A percentile compares a stretch with the other conserved stretches of the same genome.
Conservation (phyloP, 2,113 vertebrate species). For the Xiphophorus couchianus region DNA sequence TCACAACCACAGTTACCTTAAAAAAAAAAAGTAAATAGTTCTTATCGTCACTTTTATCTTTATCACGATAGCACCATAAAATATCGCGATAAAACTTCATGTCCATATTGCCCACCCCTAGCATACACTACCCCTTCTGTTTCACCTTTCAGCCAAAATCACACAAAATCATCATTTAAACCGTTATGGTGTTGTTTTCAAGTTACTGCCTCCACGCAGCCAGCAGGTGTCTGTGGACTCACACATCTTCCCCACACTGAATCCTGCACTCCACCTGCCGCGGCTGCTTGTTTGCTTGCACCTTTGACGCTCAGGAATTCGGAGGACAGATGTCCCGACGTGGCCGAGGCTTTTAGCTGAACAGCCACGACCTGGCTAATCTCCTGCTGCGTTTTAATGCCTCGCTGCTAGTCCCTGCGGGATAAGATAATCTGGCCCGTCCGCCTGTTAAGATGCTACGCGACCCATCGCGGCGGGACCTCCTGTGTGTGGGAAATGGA, state of each 20-base stretch:
- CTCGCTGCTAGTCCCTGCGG: slow-evolving; percentile 12
- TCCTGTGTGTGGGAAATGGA: slow-evolving; percentile 30
- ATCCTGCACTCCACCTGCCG: slow-evolving; percentile 5
- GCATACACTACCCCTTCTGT: too few species aligned
- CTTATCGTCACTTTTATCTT: too few species aligned
- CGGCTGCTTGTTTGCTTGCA: neutral
- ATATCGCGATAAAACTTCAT: too few species aligned
- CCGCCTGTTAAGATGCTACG: slow-evolving; percentile 29
- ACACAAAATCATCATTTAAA: neutral
- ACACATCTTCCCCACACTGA: slow-evolving; percentile 40
- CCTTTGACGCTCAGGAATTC: slow-evolving; percentile 38
- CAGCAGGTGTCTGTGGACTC: slow-evolving; percentile 29
- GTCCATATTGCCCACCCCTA: too few species aligned
- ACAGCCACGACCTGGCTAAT: slow-evolving; percentile 45
- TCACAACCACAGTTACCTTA: too few species aligned
- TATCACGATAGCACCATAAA: too few species aligned
- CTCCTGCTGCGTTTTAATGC: slow-evolving; percentile 28
- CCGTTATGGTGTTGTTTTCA: neutral
- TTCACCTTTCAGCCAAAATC: too few species aligned
- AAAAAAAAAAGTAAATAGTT: too few species aligned
- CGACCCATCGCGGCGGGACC: slow-evolving; percentile 11
- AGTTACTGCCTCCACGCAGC: neutral
- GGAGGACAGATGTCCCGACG: slow-evolving; percentile 32
- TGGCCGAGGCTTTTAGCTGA: neutral
- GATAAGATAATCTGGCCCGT: slow-evolving; percentile 61